Evolutionary conservation across 2,888 invertebrate genomes (phyloP).

Genomic region (Ommatoiulus sabulosus): DNA sequence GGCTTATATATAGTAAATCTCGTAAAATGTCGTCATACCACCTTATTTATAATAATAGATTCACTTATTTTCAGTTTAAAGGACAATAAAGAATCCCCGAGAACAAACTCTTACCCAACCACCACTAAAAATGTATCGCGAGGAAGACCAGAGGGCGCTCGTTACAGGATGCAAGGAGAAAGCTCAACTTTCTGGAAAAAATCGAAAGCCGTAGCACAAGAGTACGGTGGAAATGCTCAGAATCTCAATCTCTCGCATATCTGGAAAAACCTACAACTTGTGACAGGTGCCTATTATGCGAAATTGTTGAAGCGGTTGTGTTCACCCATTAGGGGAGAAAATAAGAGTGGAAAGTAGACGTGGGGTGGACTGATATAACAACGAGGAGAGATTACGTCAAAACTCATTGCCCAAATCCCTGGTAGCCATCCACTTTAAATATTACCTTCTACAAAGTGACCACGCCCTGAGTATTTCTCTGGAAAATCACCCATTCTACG

Average conservation of each 20-base stretch:
- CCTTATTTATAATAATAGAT: too few relatives aligned
- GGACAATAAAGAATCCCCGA: too few relatives aligned
- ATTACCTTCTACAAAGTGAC: constrained; percentile 8
- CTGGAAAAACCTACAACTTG: constrained; percentile 40
- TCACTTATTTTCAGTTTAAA: too few relatives aligned
- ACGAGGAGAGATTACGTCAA: constrained; percentile 36
- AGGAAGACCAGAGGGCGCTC: neutral
- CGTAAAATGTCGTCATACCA: too few relatives aligned
- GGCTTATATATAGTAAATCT: too few relatives aligned
- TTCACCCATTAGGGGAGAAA: constrained; percentile 43
- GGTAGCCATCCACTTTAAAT: constrained; percentile 31
- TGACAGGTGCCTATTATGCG: constrained; percentile 43
- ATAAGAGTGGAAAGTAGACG: constrained; percentile 17
- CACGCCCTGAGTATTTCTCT: constrained; percentile 17
- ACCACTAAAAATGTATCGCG: too few relatives aligned
- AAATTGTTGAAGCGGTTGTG: constrained; percentile 43
- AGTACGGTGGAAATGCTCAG: neutral
- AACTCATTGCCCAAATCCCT: constrained; percentile 40
- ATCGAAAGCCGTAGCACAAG: neutral
- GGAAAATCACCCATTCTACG: neutral
- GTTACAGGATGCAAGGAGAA: neutral
- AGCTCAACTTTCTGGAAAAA: neutral
- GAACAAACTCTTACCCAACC: too few relatives aligned
- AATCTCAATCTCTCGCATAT: constrained; percentile 24
- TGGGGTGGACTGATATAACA: constrained; percentile 43